These are phyloP conservation scores for Coptodon bakossiorum DNA, from an alignment of 2,113 vertebrate genomes.

Conservation along the genomic window DNA sequence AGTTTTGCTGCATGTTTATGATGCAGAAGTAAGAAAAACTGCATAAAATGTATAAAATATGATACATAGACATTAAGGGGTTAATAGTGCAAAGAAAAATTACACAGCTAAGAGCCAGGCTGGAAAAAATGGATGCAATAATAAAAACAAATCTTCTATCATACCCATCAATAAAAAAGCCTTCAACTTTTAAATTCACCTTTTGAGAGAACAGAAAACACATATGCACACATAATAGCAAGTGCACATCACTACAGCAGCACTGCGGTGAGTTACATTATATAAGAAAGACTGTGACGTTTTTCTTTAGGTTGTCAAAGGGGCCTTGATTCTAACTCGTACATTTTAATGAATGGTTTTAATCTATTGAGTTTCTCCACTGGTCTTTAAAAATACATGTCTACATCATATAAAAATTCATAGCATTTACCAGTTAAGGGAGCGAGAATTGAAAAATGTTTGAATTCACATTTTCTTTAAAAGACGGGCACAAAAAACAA, in stretches of 20 bases:
- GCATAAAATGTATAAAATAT: background rate
- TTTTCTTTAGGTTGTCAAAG: background rate
- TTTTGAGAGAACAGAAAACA: background rate
- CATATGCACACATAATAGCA: background rate
- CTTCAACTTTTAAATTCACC: background rate
- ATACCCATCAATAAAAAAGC: background rate
- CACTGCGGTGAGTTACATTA: background rate
- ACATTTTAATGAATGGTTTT: background rate
- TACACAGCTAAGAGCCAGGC: background rate
- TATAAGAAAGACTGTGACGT: background rate
- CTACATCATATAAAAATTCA: background rate
- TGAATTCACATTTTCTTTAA: background rate
- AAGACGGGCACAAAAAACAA: background rate
- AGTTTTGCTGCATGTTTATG: background rate
- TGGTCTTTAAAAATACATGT: background rate
- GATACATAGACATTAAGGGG: background rate
- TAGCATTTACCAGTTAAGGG: background rate
- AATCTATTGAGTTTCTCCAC: background rate
- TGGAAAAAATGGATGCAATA: background rate
- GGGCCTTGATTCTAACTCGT: background rate
- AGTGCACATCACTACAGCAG: background rate
- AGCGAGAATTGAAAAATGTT: background rate
- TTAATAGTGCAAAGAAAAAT: background rate
- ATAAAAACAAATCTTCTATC: background rate
- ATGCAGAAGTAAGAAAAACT: background rate